These are phyloP conservation scores for Pristionchus japonicus DNA, from an alignment of 2,888 invertebrate genomes.

Conservation along the genomic window DNA sequence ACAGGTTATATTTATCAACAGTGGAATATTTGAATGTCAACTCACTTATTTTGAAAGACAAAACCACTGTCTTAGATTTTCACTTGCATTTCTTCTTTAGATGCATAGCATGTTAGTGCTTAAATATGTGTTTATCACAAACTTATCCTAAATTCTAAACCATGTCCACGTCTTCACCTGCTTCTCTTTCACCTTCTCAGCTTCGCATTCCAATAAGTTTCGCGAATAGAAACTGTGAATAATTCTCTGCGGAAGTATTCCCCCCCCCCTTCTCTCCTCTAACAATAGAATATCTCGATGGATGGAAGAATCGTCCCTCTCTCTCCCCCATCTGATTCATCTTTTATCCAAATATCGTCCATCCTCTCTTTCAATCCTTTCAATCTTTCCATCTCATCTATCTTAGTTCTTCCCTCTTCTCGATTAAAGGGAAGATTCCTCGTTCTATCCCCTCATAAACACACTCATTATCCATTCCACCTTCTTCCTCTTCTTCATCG, in stretches of 20 bases:
- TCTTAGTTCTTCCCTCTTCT: not conserved
- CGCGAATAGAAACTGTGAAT: not conserved
- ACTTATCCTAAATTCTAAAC: not conserved
- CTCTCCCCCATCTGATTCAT: constrained; percentile 28
- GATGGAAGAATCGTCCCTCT: not conserved
- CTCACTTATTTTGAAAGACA: no score
- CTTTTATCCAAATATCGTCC: not conserved
- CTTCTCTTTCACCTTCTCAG: not conserved
- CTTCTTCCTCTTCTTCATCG: not conserved
- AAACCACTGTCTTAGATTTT: no score
- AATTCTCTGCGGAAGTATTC: not conserved
- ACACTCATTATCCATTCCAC: not conserved
- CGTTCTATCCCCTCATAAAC: not conserved
- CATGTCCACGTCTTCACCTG: not conserved
- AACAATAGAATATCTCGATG: constrained; percentile 22
- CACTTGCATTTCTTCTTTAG: no score
- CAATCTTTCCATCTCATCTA: not conserved
- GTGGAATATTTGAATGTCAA: no score
- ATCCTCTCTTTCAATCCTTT: not conserved
- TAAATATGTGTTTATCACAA: no score
- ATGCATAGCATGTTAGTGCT: no score
- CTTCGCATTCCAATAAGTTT: not conserved
- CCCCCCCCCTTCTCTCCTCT: not conserved
- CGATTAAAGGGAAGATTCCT: not conserved
- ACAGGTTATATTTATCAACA: no score